Base-by-base conservation (phyloP, 2,888 invertebrate species). In the Epiblema foenella region DNA sequence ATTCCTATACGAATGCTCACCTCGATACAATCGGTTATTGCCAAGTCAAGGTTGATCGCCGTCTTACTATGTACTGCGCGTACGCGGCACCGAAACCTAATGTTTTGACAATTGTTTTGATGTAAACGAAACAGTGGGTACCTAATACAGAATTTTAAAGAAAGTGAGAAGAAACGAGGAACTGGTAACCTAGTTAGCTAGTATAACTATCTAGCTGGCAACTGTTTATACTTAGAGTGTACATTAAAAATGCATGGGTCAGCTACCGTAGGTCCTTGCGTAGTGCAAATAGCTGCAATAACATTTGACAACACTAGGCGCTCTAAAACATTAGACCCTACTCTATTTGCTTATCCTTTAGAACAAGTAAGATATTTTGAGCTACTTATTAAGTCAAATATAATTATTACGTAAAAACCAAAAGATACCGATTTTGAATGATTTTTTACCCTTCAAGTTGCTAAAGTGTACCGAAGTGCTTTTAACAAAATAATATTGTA, bases 11-110 rank as follows among this genome's bases (percentile, higher is more conserved):
- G 52, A 39, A 39, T 64, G 52, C n/a, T 49, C 11, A 60, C 60
- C 60, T 60, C 60, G 60, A 60, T 60, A 60, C 69, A 67, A 80
- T 77, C 74, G 75, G 77, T 80, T 77, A 79, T 75, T 79, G 77
- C 56, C 75, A 75, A 85, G 83, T 83, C 83, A 87, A 87, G 84
- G 87, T 77, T 82, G 82, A 81, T 78, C 76, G 73, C 64, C 72
- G 60, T 72, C 65, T 86, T 86, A 83, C 81, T 85, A 88, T 85
- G 85, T 82, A 75, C 56, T 70, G 69, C 81, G 76, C 80, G 79
- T 77, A 69, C 75, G 68, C 77, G 83, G 79, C 85, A 86, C 78
- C 78, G 74, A 84, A 85, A 84, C 81, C 80, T 79, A 81, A 84
- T 78, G 80, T 77, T 80, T 73, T 66, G 70, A 57, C 66, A 68